Evolutionary conservation across 1,140 invertebrate species (phyloP).

Genomic region (Cyphomyrmex costatus): DNA sequence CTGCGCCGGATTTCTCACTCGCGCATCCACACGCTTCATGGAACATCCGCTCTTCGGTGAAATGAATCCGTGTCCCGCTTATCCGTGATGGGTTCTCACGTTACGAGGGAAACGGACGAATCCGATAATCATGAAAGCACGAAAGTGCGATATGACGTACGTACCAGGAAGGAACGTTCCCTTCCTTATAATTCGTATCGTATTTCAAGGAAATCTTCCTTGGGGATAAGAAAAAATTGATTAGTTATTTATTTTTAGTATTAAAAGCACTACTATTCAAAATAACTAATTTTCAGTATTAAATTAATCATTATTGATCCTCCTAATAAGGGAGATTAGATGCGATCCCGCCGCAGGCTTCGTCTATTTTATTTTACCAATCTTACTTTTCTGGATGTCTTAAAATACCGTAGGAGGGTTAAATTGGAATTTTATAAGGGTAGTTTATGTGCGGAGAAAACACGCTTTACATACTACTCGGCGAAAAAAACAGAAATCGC

Average conservation of each 20-base stretch:
- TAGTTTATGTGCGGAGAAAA: neutral
- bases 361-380: too few species aligned
- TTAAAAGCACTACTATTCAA: too few species aligned
- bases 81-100: constrained; percentile 4
- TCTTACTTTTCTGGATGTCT: too few species aligned
- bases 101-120: constrained; percentile 1
- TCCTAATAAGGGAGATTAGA: too few species aligned
- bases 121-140: constrained; percentile 28
- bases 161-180: neutral
- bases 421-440: too few species aligned
- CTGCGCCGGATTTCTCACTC: constrained; percentile 44
- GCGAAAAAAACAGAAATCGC: constrained; percentile 38
- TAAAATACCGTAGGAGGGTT: too few species aligned
- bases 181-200: neutral
- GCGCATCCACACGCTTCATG: constrained; percentile 22
- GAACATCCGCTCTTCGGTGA: constrained; percentile 15
- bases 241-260: too few species aligned
- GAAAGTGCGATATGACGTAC: neutral
- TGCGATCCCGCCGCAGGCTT: too few species aligned
- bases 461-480: neutral
- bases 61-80: constrained; percentile 23
- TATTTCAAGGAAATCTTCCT: neutral
- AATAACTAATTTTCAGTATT: too few species aligned
- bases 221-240: neutral
- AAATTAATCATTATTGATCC: too few species aligned